These are phyloP conservation scores for Drosophila ercepeae DNA, from an alignment of 1,140 invertebrate genomes.

Conservation along the genomic window DNA sequence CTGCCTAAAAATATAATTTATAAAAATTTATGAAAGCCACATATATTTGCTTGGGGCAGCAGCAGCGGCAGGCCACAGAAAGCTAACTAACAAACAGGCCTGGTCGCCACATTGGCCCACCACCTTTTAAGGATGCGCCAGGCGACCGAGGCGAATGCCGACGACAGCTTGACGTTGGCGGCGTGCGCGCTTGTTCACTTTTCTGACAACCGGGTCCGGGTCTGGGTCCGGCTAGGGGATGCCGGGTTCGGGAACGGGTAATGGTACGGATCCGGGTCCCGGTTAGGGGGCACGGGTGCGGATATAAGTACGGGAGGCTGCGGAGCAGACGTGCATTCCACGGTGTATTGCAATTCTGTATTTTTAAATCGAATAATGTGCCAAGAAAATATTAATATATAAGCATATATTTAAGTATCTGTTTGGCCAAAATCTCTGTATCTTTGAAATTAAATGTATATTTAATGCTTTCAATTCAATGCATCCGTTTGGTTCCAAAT, in stretches of 20 bases:
- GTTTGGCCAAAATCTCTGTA: neutral
- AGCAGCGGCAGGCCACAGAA: slow-evolving; percentile 19
- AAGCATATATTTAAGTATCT: slow-evolving; percentile 37
- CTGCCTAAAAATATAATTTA: slow-evolving; percentile 75
- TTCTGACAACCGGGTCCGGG: slow-evolving; percentile 73
- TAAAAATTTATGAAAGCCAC: slow-evolving; percentile 60
- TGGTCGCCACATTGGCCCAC: slow-evolving; percentile 54
- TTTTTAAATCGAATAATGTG: slow-evolving; percentile 82
- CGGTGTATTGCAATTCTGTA: slow-evolving; percentile 71
- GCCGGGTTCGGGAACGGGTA: slow-evolving; percentile 26
- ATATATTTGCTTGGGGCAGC: slow-evolving; percentile 26
- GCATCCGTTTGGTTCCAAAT: neutral
- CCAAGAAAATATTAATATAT: slow-evolving; percentile 69
- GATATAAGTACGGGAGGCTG: neutral
- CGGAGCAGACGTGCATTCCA: slow-evolving; percentile 64
- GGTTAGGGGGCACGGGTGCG: slow-evolving; percentile 5
- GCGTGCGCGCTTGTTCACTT: slow-evolving; percentile 54
- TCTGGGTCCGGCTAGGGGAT: slow-evolving; percentile 1
- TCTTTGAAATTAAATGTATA: slow-evolving; percentile 37
- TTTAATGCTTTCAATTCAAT: slow-evolving; percentile 21
- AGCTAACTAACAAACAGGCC: slow-evolving; percentile 20
- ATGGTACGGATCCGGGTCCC: slow-evolving; percentile 10
- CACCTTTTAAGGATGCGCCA: slow-evolving; percentile 80
- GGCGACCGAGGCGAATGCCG: slow-evolving; percentile 53
- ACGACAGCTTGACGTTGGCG: slow-evolving; percentile 68